Percentiles rank a stretch among this genome's conserved stretches.
Conservation (phyloP, 2,113 vertebrate genomes). For the Promerops cafer region DNA sequence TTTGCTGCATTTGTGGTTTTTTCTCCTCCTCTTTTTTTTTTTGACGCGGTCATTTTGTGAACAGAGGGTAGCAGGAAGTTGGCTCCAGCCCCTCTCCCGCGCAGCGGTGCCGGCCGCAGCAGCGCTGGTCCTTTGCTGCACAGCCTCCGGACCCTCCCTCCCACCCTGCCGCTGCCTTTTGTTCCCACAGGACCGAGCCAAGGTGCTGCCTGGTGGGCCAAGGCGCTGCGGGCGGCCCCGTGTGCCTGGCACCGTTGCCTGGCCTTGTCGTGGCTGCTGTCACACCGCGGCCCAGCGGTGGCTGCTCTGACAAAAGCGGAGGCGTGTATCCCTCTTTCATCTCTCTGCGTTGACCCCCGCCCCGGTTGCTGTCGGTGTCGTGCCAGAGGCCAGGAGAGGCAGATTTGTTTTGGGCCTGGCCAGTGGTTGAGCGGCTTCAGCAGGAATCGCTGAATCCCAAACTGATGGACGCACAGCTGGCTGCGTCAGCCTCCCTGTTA, state of each 20-base stretch:
- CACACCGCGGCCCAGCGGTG: conserved; percentile 8
- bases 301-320: conserved; percentile 61
- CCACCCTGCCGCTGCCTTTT: conserved; percentile 63
- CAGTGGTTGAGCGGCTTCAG: conserved; percentile 2
- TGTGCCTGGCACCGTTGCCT: conserved; percentile 18
- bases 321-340: conserved; percentile 67
- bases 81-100: conserved; percentile 20
- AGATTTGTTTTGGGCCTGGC: conserved; percentile 55
- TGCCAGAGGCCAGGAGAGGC: conserved; percentile 41
- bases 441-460: conserved; percentile 3
- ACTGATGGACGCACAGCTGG: not conserved
- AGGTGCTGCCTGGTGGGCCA: conserved; percentile 64
- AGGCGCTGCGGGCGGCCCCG: conserved; percentile 32
- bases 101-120: conserved; percentile 28
- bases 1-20: conserved; percentile 24
- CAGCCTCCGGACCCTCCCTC: conserved; percentile 52
- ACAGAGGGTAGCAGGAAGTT: conserved; percentile 56
- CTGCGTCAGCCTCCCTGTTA: not conserved
- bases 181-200: conserved; percentile 70
- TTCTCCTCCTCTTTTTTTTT: not conserved
- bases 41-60: not conserved
- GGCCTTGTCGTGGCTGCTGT: conserved; percentile 63
- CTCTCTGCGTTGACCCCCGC: conserved; percentile 33
- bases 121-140: conserved; percentile 43
- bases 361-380: conserved; percentile 35